Percentiles rank a stretch among this genome's conserved stretches.
phyloP scores from a whole-genome alignment of 2,888 invertebrate species.

The Ennomos erosarius region DNA sequence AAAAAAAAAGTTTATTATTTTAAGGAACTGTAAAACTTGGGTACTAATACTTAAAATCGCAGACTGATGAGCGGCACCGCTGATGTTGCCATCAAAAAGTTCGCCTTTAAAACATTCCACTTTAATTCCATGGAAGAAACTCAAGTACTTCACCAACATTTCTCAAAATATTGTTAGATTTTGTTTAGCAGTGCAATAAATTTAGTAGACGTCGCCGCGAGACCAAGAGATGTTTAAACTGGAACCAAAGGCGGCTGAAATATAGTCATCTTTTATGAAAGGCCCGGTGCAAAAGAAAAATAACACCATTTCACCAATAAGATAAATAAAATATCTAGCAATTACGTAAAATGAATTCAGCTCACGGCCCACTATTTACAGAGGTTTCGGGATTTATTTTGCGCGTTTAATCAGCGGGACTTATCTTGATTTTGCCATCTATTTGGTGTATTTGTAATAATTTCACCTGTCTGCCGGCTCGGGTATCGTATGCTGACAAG shows the following conservation, averaged over 20 bases:
- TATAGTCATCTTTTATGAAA: constrained; percentile 38
- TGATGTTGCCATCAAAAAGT: too few relatives aligned
- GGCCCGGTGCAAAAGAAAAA: constrained; percentile 39
- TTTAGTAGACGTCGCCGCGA: constrained; percentile 9
- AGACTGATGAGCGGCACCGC: too few relatives aligned
- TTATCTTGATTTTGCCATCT: constrained; percentile 49
- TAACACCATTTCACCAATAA: constrained; percentile 38
- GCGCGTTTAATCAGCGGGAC: constrained; percentile 52
- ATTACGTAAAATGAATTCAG: constrained; percentile 39
- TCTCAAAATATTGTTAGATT: constrained; percentile 21
- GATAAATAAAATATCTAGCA: constrained; percentile 42
- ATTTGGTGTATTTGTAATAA: constrained; percentile 53
- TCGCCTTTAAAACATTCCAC: too few relatives aligned
- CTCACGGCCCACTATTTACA: constrained; percentile 39
- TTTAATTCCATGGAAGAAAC: not conserved
- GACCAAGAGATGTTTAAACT: constrained; percentile 27
- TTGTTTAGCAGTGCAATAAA: constrained; percentile 24
- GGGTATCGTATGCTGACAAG: constrained; percentile 45
- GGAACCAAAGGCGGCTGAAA: constrained; percentile 33
- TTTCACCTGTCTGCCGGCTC: constrained; percentile 53
- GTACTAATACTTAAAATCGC: too few relatives aligned
- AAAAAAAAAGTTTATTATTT: too few relatives aligned
- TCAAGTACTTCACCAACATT: not conserved
- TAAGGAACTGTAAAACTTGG: too few relatives aligned
- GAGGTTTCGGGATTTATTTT: constrained; percentile 48